phyloP scores from a whole-genome alignment of 2,113 vertebrate genomes.

The Leuciscus idus region DNA sequence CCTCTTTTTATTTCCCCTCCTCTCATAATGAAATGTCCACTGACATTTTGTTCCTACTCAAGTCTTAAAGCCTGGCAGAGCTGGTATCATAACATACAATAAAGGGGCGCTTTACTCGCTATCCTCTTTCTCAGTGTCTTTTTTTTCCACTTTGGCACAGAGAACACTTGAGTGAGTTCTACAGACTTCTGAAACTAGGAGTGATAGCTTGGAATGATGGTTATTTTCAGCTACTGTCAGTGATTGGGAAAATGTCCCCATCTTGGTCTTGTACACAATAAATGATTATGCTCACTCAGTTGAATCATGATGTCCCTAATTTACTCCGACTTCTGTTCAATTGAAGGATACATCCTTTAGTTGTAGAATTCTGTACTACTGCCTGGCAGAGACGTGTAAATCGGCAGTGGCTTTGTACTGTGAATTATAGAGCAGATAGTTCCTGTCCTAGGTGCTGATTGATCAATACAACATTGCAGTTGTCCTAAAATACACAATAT shows the following conservation, averaged over 20 bases:
- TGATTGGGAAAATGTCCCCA: conserved; percentile 39
- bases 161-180: neutral
- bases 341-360: conserved; percentile 18
- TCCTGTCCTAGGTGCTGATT: neutral
- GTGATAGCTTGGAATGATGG: conserved; percentile 13
- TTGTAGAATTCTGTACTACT: neutral
- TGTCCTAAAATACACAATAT: neutral
- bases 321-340: conserved; percentile 7
- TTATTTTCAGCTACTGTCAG: conserved; percentile 13
- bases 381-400: neutral
- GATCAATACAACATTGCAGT: neutral
- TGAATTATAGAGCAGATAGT: neutral
- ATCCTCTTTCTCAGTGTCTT: neutral
- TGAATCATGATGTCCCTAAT: conserved; percentile 17
- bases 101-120: conserved; percentile 1
- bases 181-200: conserved; percentile 10
- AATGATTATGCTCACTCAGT: conserved; percentile 37
- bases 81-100: neutral
- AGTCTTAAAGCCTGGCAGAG: neutral
- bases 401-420: neutral
- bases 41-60: conserved; percentile 18
- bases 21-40: conserved; percentile 13
- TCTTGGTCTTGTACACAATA: conserved; percentile 38
- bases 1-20: neutral
- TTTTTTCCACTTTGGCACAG: neutral